A percentile compares a stretch with the other conserved stretches of the same genome.
phyloP scores from a whole-genome alignment of 2,888 invertebrate genomes.

The Plebejus anna region DNA sequence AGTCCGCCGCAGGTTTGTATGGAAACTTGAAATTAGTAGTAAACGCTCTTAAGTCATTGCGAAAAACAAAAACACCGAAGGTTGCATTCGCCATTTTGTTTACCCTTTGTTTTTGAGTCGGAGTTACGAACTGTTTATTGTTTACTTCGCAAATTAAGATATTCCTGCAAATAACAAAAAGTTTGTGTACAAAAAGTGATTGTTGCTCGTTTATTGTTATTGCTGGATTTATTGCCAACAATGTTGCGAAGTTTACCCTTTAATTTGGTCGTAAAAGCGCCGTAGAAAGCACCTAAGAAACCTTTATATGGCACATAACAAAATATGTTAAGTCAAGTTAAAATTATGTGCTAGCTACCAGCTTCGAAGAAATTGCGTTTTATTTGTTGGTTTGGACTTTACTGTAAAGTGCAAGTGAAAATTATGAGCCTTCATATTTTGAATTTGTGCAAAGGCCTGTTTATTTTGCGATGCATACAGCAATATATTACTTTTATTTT shows the following conservation, averaged over 20 bases:
- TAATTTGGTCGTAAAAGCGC: conserved; percentile 28
- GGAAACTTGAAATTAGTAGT: no score
- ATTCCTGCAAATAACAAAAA: conserved; percentile 42
- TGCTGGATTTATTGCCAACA: conserved; percentile 41
- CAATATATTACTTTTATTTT: no score
- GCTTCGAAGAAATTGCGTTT: conserved; percentile 8
- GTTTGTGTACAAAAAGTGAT: conserved; percentile 42
- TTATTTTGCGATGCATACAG: neutral
- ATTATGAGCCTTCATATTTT: neutral
- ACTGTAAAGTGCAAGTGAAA: neutral
- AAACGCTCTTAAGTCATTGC: neutral
- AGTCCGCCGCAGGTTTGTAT: no score
- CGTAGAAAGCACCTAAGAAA: conserved; percentile 21
- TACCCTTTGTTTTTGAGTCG: conserved; percentile 56
- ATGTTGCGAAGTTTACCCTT: conserved; percentile 32
- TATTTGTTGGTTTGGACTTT: conserved; percentile 4
- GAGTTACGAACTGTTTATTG: conserved; percentile 49
- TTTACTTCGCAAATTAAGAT: conserved; percentile 49
- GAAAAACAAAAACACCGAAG: neutral
- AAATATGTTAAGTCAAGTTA: conserved; percentile 20
- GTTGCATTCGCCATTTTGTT: conserved; percentile 47
- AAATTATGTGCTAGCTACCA: neutral
- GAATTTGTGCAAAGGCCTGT: neutral
- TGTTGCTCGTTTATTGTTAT: conserved; percentile 42
- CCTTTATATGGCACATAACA: conserved; percentile 26